phyloP scores from a whole-genome alignment of 30 jellyfish, hydroid and myxozoan species.

The Aurelia sp. region DNA sequence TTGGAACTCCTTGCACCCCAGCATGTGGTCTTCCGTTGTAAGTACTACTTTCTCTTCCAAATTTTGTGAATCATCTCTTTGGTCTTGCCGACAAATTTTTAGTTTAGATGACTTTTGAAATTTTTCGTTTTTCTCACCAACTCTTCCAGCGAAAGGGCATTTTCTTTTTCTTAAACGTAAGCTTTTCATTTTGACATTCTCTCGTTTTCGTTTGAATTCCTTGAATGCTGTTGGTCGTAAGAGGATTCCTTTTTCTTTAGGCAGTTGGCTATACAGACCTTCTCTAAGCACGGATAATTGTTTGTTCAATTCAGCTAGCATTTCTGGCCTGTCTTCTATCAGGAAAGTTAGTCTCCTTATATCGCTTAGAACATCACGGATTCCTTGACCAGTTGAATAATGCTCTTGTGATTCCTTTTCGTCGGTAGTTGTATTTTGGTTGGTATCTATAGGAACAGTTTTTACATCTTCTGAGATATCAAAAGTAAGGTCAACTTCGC shows the following conservation, averaged over 20 bases:
- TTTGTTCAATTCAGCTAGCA: not conserved
- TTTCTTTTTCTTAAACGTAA: conserved; percentile 14
- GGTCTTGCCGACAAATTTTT: too few relatives aligned
- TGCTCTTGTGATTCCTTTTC: not conserved
- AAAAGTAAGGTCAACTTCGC: too few relatives aligned
- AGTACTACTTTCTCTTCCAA: too few relatives aligned
- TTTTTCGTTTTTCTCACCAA: conserved; percentile 32
- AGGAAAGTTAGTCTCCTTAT: conserved; percentile 35
- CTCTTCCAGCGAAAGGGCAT: conserved; percentile 2
- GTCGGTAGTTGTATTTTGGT: not conserved
- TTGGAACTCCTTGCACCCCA: too few relatives aligned
- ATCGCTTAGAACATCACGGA: conserved; percentile 25
- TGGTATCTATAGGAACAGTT: not conserved
- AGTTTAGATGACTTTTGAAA: conserved; percentile 4
- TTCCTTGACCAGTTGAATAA: not conserved
- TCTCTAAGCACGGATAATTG: not conserved
- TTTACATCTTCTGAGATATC: not conserved
- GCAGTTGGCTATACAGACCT: not conserved
- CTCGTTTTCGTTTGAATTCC: not conserved
- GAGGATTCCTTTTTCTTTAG: conserved; percentile 27
- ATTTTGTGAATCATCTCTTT: too few relatives aligned
- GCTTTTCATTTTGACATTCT: not conserved
- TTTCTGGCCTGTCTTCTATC: conserved; percentile 21
- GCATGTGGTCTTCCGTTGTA: not conserved
- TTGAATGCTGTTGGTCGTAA: conserved; percentile 4